These are phyloP conservation scores for Scartelaos histophorus DNA, from an alignment of 2,113 vertebrate genomes.

Conservation along the genomic window DNA sequence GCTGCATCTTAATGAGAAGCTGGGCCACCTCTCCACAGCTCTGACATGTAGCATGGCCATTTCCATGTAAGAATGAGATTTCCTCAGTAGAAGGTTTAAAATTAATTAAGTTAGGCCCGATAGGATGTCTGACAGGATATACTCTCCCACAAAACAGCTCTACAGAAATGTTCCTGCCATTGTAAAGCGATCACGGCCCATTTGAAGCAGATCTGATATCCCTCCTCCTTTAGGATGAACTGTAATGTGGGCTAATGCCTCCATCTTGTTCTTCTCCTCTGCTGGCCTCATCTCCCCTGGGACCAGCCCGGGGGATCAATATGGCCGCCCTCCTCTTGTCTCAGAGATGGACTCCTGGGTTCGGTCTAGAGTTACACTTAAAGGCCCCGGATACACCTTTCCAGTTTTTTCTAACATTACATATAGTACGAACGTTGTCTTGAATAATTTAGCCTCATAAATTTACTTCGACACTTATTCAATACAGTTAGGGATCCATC, in stretches of 20 bases:
- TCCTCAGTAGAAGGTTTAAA: neutral
- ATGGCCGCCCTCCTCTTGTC: slow-evolving; percentile 52
- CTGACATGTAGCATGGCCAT: too few species aligned
- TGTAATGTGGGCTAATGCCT: slow-evolving; percentile 73
- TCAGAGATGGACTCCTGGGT: slow-evolving; percentile 65
- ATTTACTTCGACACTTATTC: slow-evolving; percentile 53
- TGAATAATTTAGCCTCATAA: slow-evolving; percentile 70
- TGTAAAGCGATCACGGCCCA: slow-evolving; percentile 60
- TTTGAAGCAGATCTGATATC: slow-evolving; percentile 67
- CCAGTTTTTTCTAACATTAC: neutral
- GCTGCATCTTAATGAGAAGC: too few species aligned
- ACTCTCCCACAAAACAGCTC: slow-evolving; percentile 26
- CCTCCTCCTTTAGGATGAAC: slow-evolving; percentile 46
- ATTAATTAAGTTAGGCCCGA: neutral
- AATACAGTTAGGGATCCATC: slow-evolving; percentile 33
- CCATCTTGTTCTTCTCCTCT: slow-evolving; percentile 56
- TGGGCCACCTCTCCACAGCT: too few species aligned
- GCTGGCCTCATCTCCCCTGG: slow-evolving; percentile 49
- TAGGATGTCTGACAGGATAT: neutral
- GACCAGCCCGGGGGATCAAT: slow-evolving; percentile 67
- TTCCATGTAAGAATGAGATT: neutral
- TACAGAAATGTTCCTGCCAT: slow-evolving; percentile 46
- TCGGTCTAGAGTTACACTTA: slow-evolving; percentile 69
- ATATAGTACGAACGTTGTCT: neutral
- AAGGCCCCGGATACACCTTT: slow-evolving; percentile 54